Evolutionary conservation across 2,113 vertebrate species (phyloP).

Genomic region (Pelecanus crispus): DNA sequence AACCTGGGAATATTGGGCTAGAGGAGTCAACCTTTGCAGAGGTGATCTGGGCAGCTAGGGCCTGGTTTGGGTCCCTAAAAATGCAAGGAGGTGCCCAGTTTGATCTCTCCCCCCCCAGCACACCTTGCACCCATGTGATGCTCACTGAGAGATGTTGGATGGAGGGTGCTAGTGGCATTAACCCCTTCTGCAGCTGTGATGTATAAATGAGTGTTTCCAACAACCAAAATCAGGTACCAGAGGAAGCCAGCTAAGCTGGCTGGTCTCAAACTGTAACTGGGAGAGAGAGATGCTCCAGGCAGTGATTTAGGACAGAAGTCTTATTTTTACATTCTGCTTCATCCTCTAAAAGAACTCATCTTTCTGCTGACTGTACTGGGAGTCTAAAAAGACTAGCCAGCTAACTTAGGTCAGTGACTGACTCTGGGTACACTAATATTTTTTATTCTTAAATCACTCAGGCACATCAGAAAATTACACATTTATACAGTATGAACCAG

Average conservation of each 20-base stretch:
- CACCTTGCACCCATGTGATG: not conserved
- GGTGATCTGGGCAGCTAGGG: not conserved
- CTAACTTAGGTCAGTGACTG: not conserved
- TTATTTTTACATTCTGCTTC: not conserved
- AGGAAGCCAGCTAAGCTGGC: not conserved
- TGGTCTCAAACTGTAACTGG: not conserved
- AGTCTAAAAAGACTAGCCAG: not conserved
- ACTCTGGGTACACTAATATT: not conserved
- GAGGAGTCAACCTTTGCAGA: not conserved
- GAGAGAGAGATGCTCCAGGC: not conserved
- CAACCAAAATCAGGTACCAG: not conserved
- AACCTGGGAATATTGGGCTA: not conserved
- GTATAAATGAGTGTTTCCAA: not conserved
- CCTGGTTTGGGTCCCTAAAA: not conserved
- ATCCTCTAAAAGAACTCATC: not conserved
- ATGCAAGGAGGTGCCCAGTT: not conserved
- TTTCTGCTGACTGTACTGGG: not conserved
- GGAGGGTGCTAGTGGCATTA: not conserved
- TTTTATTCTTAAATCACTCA: not conserved
- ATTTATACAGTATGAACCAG: not conserved
- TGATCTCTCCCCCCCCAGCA: too few relatives aligned
- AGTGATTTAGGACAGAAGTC: not conserved
- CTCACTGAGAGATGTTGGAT: not conserved
- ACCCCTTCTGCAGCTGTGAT: not conserved
- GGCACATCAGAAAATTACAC: not conserved